Evolutionary conservation across 92 coral and sea anemone genomes (phyloP), one percentile per base, ranked within the genome.

Genomic region (Palythoa grandiflora): DNA sequence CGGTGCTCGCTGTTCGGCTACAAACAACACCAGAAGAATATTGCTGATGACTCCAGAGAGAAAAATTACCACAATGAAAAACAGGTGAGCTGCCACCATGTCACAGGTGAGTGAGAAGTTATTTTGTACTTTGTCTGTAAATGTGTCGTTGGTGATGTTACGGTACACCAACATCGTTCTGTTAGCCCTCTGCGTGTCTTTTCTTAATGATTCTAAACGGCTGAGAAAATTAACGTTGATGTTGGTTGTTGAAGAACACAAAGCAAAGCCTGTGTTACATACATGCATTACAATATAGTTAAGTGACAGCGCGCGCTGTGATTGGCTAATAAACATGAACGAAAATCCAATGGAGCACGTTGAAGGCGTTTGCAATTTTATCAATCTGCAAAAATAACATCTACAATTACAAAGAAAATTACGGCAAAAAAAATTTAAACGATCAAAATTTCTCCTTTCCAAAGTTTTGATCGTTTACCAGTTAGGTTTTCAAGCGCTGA

Each of bases 1-100:
- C n/a, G 75, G 75, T 70, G 75, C 16, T 21, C 75, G 48, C 47
- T 70, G 75, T 70, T 70, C 75, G 47, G 40, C 74, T 13, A 70
- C 47, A 70, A 70, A 70, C 74, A 70, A 70, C 38, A 70, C 39
- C 74, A 70, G 40, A 21, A 70, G 74, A 70, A 70, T 13, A 8
- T 70, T 70, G 74, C 74, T 70, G 74, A 6, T 70, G 47, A 70
- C 2, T 70, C 74, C 74, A 35, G 47, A 3, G 74, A 70, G 40
- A 28, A 70, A 70, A 6, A 70, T 20, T 6, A 70, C 74, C 28
- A 9, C 40, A 70, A 70, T 44, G 14, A 28, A 21, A 21, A 13
- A 4, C 14, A 70, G 40, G 20, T 70, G 40, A 21, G 40, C 74
- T 35, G 7, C 74, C 1, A 13, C 40, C 74, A 70, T 70, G 28